Evolutionary conservation across 2,888 invertebrate genomes (phyloP).

Genomic region (Parnassius apollo): DNA sequence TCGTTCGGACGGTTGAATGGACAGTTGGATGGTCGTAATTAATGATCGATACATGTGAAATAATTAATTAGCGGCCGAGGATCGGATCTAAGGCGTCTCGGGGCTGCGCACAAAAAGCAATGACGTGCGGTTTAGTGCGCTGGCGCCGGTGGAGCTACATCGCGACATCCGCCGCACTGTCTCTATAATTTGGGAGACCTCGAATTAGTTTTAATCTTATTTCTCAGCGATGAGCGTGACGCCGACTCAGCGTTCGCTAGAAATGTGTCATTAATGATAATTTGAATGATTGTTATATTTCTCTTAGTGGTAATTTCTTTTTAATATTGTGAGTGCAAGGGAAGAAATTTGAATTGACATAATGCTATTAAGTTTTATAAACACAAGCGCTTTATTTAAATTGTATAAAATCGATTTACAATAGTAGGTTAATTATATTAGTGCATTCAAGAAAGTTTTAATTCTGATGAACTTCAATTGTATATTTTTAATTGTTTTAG

Average conservation of each 20-base stretch:
- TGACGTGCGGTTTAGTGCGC: constrained; percentile 76
- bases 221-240: constrained; percentile 75
- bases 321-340: neutral
- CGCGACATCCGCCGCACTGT: constrained; percentile 72
- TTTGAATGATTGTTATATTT: constrained; percentile 66
- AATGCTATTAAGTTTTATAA: neutral
- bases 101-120: constrained; percentile 76
- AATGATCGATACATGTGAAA: constrained; percentile 80
- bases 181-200: constrained; percentile 78
- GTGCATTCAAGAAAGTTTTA: no score
- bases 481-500: no score
- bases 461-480: no score
- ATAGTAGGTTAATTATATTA: no score
- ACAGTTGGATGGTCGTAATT: constrained; percentile 64
- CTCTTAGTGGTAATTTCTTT: constrained; percentile 37
- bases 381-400: no score
- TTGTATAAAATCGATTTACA: no score
- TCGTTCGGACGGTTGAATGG: constrained; percentile 43
- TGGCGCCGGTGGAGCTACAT: constrained; percentile 62
- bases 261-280: constrained; percentile 78
- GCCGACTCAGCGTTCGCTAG: constrained; percentile 58
- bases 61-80: constrained; percentile 77
- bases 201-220: constrained; percentile 77
- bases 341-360: neutral
- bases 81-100: constrained; percentile 63